Evolutionary conservation across 2,888 invertebrate genomes (phyloP), one percentile per base, ranked within the genome.

Genomic region (Heliconius aoede): DNA sequence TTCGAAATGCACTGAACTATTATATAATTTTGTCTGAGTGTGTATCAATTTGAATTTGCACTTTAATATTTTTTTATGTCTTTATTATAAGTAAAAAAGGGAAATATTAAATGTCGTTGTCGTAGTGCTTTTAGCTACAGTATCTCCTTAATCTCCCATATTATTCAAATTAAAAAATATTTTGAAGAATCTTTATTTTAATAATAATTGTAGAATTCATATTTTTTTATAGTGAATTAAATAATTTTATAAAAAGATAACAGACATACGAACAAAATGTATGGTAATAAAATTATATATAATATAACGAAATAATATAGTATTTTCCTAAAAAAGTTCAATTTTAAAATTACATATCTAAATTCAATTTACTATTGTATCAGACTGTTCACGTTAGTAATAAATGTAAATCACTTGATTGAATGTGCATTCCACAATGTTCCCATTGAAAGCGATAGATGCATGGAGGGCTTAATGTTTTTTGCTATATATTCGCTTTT

Each of bases 361-460:
- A 55, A 69, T 69, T 30, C 55, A 55, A 4, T 30, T 30, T 8
- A 69, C 69, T 24, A 18, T 36, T 65, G 24, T 24, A 46, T 72
- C 72, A 24, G 78, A 75, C 69, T 61, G 67, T 75, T 77, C 64
- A 55, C 51, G 72, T 72, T 85, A 82, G 85, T 87, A 85, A 90
- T 91, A 90, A 91, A 90, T 90, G 90, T 91, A 90, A 91, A 92
- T 91, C 89, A 90, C 88, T 87, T 86, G 85, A 89, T 89, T 88
- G 88, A 87, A 84, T 85, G 86, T 89, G 86, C 85, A 89, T 87
- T 87, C 88, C 85, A 86, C 86, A 85, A 86, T 84, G 73, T 84
- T 82, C 82, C 82, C 86, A 89, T 89, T 88, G 87, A 89, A 85
- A 86, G 87, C 89, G 89, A 86, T 89, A 82, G 88, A 88, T 87